A percentile compares a stretch with the other conserved stretches of the same genome.
These are phyloP conservation scores for Oreotrochilus melanogaster DNA, from an alignment of 2,113 vertebrate species.

Conservation along the genomic window DNA sequence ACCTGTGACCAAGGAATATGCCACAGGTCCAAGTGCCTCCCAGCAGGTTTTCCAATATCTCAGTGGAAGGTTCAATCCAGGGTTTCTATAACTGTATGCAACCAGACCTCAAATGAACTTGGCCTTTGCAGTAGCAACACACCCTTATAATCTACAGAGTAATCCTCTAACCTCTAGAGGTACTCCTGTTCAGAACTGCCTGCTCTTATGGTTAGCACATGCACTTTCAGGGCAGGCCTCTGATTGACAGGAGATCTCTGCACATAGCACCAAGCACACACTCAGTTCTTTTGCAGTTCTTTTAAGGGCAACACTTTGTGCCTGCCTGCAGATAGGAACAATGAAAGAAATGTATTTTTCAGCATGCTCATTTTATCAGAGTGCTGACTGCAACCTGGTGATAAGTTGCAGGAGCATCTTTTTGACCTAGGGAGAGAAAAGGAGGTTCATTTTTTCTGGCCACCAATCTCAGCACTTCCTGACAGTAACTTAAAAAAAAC, in stretches of 20 bases:
- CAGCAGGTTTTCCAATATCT: not conserved
- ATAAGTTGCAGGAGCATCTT: not conserved
- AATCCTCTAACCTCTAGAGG: not conserved
- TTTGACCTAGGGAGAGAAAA: not conserved
- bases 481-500: not conserved
- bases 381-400: not conserved
- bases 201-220: not conserved
- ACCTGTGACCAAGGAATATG: not conserved
- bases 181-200: not conserved
- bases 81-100: fast-evolving
- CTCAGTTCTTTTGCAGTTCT: not conserved
- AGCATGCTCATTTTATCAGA: not conserved
- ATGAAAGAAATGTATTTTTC: not conserved
- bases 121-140: not conserved
- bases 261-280: not conserved
- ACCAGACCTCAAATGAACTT: not conserved
- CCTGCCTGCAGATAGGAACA: not conserved
- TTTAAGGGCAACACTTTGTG: not conserved
- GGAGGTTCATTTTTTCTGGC: not conserved
- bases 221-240: not conserved
- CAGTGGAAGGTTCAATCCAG: not conserved
- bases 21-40: not conserved
- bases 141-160: not conserved
- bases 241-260: not conserved
- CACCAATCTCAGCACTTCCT: not conserved